Conservation (phyloP, 2,888 invertebrate species). For the Bimastos eiseni region DNA sequence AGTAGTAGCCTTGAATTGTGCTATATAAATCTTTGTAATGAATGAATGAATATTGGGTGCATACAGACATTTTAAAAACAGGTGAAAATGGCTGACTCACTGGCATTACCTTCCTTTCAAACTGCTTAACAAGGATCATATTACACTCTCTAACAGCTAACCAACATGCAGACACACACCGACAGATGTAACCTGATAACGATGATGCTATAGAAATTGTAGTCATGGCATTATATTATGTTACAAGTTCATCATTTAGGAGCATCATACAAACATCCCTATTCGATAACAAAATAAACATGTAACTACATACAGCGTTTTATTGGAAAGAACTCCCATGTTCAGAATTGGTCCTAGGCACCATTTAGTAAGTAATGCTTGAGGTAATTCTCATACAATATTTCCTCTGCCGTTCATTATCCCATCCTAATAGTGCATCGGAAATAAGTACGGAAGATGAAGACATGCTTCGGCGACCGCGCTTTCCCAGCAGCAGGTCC, state of each 20-base stretch:
- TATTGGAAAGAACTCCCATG: background rate
- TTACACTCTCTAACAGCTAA: background rate
- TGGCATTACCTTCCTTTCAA: background rate
- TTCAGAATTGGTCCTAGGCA: background rate
- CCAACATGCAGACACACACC: background rate
- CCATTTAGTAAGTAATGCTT: background rate
- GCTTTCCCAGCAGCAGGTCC: too few species aligned
- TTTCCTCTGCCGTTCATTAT: background rate
- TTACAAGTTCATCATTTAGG: too few species aligned
- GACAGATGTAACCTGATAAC: too few species aligned
- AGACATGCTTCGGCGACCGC: too few species aligned
- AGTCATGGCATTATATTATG: too few species aligned
- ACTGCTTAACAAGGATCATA: background rate
- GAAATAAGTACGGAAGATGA: too few species aligned
- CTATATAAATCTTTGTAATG: too few species aligned
- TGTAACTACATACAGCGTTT: background rate
- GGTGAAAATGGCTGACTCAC: background rate
- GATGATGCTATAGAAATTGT: too few species aligned
- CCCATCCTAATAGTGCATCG: too few species aligned
- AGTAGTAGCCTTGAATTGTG: too few species aligned
- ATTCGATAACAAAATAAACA: background rate
- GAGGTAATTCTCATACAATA: background rate
- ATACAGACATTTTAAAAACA: background rate
- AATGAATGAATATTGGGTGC: background rate
- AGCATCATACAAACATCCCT: background rate